A percentile compares a stretch with the other conserved stretches of the same genome.
These are phyloP conservation scores for Recurvirostra avosetta DNA, from an alignment of 2,113 vertebrate genomes.

Conservation along the genomic window DNA sequence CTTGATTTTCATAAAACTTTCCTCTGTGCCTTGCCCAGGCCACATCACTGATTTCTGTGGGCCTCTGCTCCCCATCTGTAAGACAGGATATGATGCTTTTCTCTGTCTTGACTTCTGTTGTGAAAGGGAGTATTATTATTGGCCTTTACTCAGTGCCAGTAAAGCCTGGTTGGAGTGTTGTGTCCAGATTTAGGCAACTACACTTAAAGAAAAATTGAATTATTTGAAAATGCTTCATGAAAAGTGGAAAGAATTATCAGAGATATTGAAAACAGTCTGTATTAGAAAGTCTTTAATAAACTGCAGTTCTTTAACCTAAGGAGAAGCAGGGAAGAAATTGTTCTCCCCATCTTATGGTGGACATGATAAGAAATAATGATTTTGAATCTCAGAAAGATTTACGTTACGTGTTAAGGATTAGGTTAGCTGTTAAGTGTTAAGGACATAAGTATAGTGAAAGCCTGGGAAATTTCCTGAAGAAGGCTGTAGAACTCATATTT, in stretches of 20 bases:
- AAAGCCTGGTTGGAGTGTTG: background rate
- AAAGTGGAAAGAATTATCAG: background rate
- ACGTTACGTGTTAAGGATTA: background rate
- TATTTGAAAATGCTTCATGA: background rate
- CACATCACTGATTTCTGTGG: rapidly evolving
- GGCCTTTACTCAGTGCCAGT: background rate
- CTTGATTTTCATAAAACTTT: background rate
- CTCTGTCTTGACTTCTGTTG: background rate
- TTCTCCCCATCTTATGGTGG: rapidly evolving
- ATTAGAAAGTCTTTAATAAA: background rate
- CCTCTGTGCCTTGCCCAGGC: background rate
- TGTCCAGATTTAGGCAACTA: background rate
- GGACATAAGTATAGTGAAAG: background rate
- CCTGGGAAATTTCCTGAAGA: background rate
- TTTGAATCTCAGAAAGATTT: background rate
- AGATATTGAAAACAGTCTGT: background rate
- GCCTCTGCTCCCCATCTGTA: background rate
- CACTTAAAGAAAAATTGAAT: background rate
- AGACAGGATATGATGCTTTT: background rate
- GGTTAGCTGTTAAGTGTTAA: rapidly evolving
- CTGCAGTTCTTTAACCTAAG: background rate
- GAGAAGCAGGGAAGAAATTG: background rate
- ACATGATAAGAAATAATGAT: background rate
- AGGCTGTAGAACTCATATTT: background rate
- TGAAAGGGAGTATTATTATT: background rate